phyloP scores from a whole-genome alignment of 2,888 invertebrate genomes.

The Coremacera marginata region DNA sequence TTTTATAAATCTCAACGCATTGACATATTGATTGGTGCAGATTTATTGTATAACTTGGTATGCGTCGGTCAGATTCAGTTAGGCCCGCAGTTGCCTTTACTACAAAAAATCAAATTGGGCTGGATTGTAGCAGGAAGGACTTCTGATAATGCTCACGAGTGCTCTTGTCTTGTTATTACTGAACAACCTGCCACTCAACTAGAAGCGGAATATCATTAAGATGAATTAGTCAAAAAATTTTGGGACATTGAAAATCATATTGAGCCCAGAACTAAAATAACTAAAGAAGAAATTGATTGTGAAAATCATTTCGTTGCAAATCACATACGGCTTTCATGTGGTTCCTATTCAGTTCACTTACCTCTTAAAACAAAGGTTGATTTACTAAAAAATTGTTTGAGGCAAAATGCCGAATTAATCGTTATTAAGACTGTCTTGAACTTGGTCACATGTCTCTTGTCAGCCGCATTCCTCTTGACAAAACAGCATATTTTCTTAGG shows the following conservation, averaged over 20 bases:
- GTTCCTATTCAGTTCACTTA: not conserved
- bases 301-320: not conserved
- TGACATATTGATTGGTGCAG: not conserved
- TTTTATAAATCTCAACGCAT: not conserved
- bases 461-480: not conserved
- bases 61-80: slow-evolving; percentile 1
- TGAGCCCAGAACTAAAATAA: not conserved
- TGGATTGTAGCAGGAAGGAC: not conserved
- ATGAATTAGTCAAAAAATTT: not conserved
- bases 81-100: slow-evolving; percentile 8
- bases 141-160: not conserved
- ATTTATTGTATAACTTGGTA: not conserved
- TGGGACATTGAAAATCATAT: not conserved
- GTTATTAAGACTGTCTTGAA: slow-evolving; percentile 16
- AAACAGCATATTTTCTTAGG: slow-evolving; percentile 23
- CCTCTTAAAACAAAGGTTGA: not conserved
- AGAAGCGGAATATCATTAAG: not conserved
- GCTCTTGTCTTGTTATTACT: not conserved
- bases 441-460: not conserved
- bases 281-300: not conserved
- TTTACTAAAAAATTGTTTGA: slow-evolving; percentile 22
- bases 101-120: slow-evolving; percentile 24
- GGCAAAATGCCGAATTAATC: not conserved
- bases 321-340: not conserved
- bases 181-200: not conserved